Conservation (phyloP, 2,888 invertebrate species). For the Thymelicus acteon region DNA sequence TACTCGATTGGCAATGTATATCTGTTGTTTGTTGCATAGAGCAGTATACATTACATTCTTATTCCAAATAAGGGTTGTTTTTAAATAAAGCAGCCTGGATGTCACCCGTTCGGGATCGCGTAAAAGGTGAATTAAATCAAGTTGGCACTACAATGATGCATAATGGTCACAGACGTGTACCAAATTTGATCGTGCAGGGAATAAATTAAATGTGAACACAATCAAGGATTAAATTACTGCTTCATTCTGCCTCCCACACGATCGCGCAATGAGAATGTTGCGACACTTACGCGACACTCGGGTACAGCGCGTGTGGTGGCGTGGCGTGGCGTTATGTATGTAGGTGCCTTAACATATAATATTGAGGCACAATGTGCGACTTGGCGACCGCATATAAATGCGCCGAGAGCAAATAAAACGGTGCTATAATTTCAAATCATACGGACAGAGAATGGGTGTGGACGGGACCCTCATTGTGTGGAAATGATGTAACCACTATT, state of each 20-base stretch:
- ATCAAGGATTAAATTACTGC: constrained; percentile 83
- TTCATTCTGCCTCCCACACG: constrained; percentile 80
- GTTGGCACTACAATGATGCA: constrained; percentile 67
- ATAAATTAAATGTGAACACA: constrained; percentile 83
- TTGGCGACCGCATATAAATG: constrained; percentile 82
- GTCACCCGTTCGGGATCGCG: constrained; percentile 49
- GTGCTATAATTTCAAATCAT: constrained; percentile 86
- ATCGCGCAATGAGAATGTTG: constrained; percentile 45
- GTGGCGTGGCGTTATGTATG: constrained; percentile 61
- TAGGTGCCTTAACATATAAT: constrained; percentile 78
- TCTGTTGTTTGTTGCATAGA: background rate
- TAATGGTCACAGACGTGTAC: constrained; percentile 75
- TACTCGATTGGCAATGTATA: background rate
- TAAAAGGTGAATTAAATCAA: constrained; percentile 63
- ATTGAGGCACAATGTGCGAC: constrained; percentile 79
- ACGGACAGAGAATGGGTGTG: constrained; percentile 85
- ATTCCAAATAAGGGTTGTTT: constrained; percentile 40
- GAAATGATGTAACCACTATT: constrained; percentile 85
- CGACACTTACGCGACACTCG: constrained; percentile 73
- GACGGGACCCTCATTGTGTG: constrained; percentile 85
- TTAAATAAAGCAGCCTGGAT: constrained; percentile 51
- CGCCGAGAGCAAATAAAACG: constrained; percentile 83
- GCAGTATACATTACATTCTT: constrained; percentile 18
- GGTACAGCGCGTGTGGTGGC: constrained; percentile 40
- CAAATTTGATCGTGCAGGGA: constrained; percentile 81